Conservation (phyloP, 2,888 invertebrate species). For the Spilosoma lubricipeda region DNA sequence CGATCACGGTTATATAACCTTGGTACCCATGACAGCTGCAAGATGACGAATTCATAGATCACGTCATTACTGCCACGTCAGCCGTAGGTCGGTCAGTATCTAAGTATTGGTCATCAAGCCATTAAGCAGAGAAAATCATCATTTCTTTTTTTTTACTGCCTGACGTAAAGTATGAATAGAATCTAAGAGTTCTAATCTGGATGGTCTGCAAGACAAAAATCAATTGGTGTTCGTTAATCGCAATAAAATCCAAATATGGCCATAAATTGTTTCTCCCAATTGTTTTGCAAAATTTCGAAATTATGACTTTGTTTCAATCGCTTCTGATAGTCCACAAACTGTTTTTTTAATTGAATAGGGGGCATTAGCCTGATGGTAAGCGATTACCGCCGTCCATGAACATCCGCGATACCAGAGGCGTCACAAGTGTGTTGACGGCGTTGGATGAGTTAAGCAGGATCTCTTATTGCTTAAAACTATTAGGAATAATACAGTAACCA, state of each 20-base stretch:
- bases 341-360: too few relatives aligned
- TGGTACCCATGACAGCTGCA: slow-evolving; percentile 1
- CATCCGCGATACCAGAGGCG: too few relatives aligned
- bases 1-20: background rate
- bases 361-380: too few relatives aligned
- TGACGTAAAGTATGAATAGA: too few relatives aligned
- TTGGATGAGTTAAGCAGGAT: background rate
- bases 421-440: too few relatives aligned
- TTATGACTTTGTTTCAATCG: background rate
- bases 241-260: too few relatives aligned
- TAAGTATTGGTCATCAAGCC: background rate
- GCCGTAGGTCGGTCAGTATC: background rate
- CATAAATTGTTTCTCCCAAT: too few relatives aligned
- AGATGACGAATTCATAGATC: slow-evolving; percentile 2
- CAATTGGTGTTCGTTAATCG: background rate
- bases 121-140: background rate
- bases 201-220: background rate
- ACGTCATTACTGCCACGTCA: slow-evolving; percentile 4
- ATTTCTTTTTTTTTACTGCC: too few relatives aligned
- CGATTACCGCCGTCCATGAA: too few relatives aligned
- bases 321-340: background rate
- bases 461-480: background rate
- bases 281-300: background rate
- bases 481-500: background rate
- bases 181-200: too few relatives aligned